Percentiles rank a stretch among this genome's conserved stretches.
phyloP scores from a whole-genome alignment of 2,113 vertebrate species.

The Cinclus cinclus region DNA sequence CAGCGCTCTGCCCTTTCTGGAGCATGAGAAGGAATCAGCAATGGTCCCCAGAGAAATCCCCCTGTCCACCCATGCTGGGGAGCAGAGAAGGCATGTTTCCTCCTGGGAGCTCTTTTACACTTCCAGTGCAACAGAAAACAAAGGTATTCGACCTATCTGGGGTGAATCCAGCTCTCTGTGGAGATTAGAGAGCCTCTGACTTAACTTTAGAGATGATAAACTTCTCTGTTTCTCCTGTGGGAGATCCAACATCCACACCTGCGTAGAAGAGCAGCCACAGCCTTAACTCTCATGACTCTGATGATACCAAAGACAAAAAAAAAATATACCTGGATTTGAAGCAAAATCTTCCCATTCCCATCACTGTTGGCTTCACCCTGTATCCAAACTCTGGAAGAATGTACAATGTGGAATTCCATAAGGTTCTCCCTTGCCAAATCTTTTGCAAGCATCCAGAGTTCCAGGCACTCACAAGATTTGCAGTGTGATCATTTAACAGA shows the following conservation, averaged over 20 bases:
- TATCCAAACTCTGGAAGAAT: background rate
- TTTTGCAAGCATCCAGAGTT: background rate
- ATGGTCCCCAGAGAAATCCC: background rate
- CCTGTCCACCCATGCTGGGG: background rate
- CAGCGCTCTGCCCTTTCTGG: background rate
- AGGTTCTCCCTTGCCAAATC: background rate
- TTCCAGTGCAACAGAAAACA: background rate
- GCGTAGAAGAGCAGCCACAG: background rate
- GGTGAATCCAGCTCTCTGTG: background rate
- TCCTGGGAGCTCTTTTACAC: background rate
- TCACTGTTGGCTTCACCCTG: background rate
- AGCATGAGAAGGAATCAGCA: background rate
- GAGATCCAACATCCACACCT: background rate
- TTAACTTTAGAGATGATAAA: background rate
- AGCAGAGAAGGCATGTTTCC: background rate
- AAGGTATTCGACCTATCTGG: background rate
- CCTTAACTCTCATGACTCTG: background rate
- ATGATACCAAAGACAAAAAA: background rate
- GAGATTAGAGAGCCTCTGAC: background rate
- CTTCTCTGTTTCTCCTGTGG: background rate
- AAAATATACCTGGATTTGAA: background rate
- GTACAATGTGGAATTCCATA: background rate
- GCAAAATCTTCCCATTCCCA: background rate
- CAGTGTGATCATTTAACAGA: background rate
- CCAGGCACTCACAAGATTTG: background rate